Conservation (phyloP, 2,888 invertebrate genomes). For the Spialia ferax region DNA sequence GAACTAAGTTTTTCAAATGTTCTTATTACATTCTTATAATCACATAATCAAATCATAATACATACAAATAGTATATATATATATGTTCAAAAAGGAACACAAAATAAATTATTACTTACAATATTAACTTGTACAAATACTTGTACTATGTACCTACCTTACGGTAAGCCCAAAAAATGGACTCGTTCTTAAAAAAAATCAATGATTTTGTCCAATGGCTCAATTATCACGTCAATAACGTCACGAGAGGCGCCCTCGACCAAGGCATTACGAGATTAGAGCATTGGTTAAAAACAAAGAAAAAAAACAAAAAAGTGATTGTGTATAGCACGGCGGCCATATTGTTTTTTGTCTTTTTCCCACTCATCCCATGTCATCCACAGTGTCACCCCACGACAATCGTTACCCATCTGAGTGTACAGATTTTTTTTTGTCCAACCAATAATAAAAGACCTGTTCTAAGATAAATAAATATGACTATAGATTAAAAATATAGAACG, state of each 20-base stretch:
- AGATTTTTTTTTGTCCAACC: conserved; percentile 12
- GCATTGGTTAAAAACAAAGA: background rate
- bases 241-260: background rate
- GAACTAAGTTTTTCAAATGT: background rate
- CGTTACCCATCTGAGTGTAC: conserved; percentile 9
- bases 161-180: background rate
- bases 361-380: conserved; percentile 23
- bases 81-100: too few species aligned
- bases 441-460: background rate
- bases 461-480: background rate
- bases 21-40: background rate
- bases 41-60: too few species aligned
- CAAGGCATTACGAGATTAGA: conserved; percentile 22
- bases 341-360: conserved; percentile 15
- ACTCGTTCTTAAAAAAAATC: background rate
- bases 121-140: background rate
- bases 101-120: too few species aligned
- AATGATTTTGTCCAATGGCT: too few species aligned
- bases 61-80: too few species aligned
- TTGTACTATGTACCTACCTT: too few species aligned
- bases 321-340: conserved; percentile 20
- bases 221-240: conserved; percentile 7
- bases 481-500: too few species aligned
- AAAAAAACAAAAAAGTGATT: conserved; percentile 6
- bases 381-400: conserved; percentile 11